Evolutionary conservation across 2,113 vertebrate genomes (phyloP).

Genomic region (Pollachius pollachius): DNA sequence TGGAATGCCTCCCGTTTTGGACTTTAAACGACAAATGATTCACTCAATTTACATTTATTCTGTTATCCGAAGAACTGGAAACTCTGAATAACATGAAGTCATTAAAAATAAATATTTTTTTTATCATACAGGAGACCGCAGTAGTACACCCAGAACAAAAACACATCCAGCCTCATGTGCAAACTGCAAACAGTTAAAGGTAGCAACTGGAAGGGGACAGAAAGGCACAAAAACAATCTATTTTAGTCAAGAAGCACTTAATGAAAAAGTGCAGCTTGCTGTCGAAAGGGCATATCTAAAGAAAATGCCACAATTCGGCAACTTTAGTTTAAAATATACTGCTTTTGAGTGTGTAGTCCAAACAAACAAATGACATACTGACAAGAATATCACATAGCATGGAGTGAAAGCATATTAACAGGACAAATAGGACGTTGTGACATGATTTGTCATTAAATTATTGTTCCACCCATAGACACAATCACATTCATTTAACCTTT

Average conservation of each 20-base stretch:
- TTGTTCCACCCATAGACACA: no score
- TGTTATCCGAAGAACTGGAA: slow-evolving; percentile 17
- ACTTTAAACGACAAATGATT: slow-evolving; percentile 33
- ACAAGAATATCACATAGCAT: not conserved
- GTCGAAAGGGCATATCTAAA: slow-evolving; percentile 11
- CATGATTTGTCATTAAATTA: no score
- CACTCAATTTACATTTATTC: slow-evolving; percentile 33
- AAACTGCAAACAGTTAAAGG: slow-evolving; percentile 63
- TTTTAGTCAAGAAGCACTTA: slow-evolving; percentile 47
- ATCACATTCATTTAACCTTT: no score
- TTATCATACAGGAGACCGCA: slow-evolving; percentile 69
- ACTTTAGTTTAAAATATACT: slow-evolving; percentile 16
- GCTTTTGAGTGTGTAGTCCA: slow-evolving; percentile 24
- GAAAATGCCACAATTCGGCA: slow-evolving; percentile 15
- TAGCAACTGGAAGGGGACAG: slow-evolving; percentile 51
- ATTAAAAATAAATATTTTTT: slow-evolving; percentile 76
- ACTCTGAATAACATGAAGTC: slow-evolving; percentile 40
- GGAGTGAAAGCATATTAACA: not conserved
- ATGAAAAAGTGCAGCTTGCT: slow-evolving; percentile 20
- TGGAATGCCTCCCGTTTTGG: slow-evolving; percentile 38
- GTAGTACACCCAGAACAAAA: slow-evolving; percentile 57
- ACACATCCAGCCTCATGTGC: slow-evolving; percentile 55
- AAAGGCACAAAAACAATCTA: slow-evolving; percentile 24
- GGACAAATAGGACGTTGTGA: not conserved
- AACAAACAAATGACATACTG: slow-evolving; percentile 18